phyloP scores from a whole-genome alignment of 2,888 invertebrate species.

The Tipula confusa region DNA sequence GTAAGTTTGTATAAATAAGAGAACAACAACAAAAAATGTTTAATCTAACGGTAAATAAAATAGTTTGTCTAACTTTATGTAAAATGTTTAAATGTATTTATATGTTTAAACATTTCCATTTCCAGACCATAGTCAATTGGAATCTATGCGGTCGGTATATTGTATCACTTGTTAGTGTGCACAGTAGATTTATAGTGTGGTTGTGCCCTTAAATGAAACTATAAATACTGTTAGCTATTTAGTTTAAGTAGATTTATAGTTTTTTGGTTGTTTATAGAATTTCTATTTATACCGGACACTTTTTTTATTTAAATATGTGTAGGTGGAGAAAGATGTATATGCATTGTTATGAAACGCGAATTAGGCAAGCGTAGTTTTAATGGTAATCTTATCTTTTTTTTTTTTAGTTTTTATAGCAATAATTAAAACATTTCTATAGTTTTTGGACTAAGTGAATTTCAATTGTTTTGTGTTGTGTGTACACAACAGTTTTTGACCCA shows the following conservation, averaged over 20 bases:
- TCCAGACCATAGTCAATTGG: neutral
- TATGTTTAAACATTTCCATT: neutral
- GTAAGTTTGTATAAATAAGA: too few relatives aligned
- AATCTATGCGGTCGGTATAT: neutral
- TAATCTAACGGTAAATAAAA: conserved; percentile 8
- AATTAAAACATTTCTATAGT: conserved; percentile 9
- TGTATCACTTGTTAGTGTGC: neutral
- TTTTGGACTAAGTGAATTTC: neutral
- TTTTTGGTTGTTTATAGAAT: neutral
- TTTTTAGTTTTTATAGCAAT: neutral
- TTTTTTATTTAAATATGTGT: neutral
- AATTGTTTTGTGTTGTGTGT: neutral
- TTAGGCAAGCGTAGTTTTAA: neutral
- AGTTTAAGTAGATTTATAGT: neutral
- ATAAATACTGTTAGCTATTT: conserved; percentile 25
- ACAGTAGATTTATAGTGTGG: neutral
- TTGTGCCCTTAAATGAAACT: conserved; percentile 1
- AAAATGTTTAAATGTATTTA: neutral
- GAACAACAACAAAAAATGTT: conserved; percentile 1
- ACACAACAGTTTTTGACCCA: neutral
- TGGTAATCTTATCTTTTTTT: too few relatives aligned
- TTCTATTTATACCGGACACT: conserved; percentile 12
- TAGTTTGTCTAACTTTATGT: neutral
- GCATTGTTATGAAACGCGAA: neutral
- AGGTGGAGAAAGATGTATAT: neutral